Percentiles rank a stretch among this genome's conserved stretches.
phyloP scores from a whole-genome alignment of 2,113 vertebrate species.

The Toxotes jaculatrix region DNA sequence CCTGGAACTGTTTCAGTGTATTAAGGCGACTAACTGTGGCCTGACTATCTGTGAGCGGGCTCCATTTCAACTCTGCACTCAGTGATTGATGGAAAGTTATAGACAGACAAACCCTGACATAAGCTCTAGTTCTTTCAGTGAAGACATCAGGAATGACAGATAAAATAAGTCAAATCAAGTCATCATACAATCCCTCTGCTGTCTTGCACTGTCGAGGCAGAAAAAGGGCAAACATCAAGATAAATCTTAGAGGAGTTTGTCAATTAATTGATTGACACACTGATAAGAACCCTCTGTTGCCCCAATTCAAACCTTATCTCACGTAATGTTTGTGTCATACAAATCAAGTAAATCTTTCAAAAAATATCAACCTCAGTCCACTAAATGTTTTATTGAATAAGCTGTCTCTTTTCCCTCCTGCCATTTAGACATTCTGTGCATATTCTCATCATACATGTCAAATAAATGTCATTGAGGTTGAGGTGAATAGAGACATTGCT shows the following conservation, averaged over 20 bases:
- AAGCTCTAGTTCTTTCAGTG: slow-evolving; percentile 29
- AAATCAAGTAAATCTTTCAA: neutral
- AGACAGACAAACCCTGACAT: slow-evolving; percentile 56
- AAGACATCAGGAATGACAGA: slow-evolving; percentile 41
- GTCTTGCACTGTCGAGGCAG: neutral
- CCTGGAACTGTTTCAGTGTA: slow-evolving; percentile 64
- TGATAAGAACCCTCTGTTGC: slow-evolving; percentile 60
- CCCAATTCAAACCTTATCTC: slow-evolving; percentile 35
- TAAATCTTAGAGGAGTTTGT: slow-evolving; percentile 44
- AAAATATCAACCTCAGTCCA: neutral
- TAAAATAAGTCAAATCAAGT: slow-evolving; percentile 53
- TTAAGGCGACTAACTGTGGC: slow-evolving; percentile 53
- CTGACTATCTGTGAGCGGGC: slow-evolving; percentile 39
- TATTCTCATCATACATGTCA: neutral
- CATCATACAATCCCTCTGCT: slow-evolving; percentile 14
- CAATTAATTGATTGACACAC: slow-evolving; percentile 47
- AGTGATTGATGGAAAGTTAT: slow-evolving; percentile 59
- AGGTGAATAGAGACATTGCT: no score
- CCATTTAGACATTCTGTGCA: no score
- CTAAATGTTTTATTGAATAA: neutral
- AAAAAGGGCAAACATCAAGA: slow-evolving; percentile 7
- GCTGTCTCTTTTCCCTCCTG: neutral
- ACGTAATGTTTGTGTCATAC: neutral
- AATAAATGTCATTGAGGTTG: no score
- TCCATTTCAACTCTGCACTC: slow-evolving; percentile 48